phyloP scores from a whole-genome alignment of 2,888 invertebrate genomes.

The Byasa hedistus region DNA sequence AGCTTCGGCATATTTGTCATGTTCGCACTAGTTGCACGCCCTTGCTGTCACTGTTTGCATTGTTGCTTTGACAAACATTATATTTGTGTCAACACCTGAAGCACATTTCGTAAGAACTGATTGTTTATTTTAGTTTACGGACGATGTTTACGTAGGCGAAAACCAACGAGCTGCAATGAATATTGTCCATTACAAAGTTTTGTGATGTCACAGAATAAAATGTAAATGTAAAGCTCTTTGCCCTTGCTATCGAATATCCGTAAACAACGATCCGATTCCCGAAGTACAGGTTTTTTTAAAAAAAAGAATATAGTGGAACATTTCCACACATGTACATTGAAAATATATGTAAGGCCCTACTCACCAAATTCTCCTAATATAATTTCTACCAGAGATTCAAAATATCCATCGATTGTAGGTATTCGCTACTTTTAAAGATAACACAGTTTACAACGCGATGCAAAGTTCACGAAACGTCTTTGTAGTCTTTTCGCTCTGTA shows the following conservation, averaged over 20 bases:
- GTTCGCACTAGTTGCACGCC: conserved; percentile 50
- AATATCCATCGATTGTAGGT: too few relatives aligned
- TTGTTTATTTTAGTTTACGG: conserved; percentile 27
- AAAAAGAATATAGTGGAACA: neutral
- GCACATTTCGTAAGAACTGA: conserved; percentile 33
- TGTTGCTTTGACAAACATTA: conserved; percentile 48
- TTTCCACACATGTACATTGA: too few relatives aligned
- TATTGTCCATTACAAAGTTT: neutral
- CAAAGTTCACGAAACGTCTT: too few relatives aligned
- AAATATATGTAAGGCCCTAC: too few relatives aligned
- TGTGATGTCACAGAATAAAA: neutral
- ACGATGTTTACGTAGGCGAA: conserved; percentile 7
- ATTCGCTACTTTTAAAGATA: too few relatives aligned
- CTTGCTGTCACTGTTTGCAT: conserved; percentile 49
- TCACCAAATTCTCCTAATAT: too few relatives aligned
- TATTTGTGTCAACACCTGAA: conserved; percentile 38
- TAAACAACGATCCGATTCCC: neutral
- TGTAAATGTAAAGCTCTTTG: neutral
- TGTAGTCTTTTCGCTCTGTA: too few relatives aligned
- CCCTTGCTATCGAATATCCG: neutral
- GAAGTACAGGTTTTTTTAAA: neutral
- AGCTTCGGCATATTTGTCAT: conserved; percentile 33
- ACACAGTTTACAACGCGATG: too few relatives aligned
- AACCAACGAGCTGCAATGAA: conserved; percentile 3
- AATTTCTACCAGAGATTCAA: too few relatives aligned